Percentiles rank a stretch among this genome's conserved stretches.
These are phyloP conservation scores for Druceiella hillmani DNA, from an alignment of 2,888 invertebrate genomes.

Conservation along the genomic window DNA sequence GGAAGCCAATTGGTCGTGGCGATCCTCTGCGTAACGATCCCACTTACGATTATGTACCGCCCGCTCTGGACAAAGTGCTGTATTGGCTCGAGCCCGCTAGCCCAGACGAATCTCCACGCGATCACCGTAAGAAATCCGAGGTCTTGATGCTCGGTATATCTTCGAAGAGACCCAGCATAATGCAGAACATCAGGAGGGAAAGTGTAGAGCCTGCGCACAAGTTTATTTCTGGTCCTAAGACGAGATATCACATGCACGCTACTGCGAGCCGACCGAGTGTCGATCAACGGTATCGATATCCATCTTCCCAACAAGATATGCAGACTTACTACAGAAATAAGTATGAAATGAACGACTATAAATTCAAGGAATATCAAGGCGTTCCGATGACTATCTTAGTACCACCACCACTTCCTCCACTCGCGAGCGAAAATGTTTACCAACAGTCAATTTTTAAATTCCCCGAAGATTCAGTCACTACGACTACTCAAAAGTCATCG, in stretches of 20 bases:
- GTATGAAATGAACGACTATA: slow-evolving; percentile 49
- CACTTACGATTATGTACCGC: slow-evolving; percentile 80
- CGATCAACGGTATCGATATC: slow-evolving; percentile 37
- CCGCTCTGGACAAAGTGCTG: slow-evolving; percentile 70
- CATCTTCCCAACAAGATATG: slow-evolving; percentile 30
- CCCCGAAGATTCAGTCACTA: slow-evolving; percentile 30
- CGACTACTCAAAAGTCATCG: slow-evolving; percentile 27
- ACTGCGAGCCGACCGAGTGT: slow-evolving; percentile 30
- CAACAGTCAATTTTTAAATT: slow-evolving; percentile 35
- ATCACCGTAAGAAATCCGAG: slow-evolving; percentile 55
- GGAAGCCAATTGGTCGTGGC: slow-evolving; percentile 74
- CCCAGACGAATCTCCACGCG: slow-evolving; percentile 47
- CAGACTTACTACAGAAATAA: slow-evolving; percentile 28
- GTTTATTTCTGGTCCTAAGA: slow-evolving; percentile 45
- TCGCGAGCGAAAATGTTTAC: slow-evolving; percentile 27
- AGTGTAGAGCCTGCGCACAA: slow-evolving; percentile 40
- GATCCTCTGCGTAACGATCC: slow-evolving; percentile 81
- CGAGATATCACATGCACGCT: slow-evolving; percentile 31
- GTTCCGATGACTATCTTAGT: slow-evolving; percentile 63
- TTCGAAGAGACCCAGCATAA: slow-evolving; percentile 60
- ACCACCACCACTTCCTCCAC: slow-evolving; percentile 59
- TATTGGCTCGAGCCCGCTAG: slow-evolving; percentile 72
- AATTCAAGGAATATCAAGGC: slow-evolving; percentile 45
- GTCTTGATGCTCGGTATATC: slow-evolving; percentile 64
- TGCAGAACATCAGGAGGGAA: slow-evolving; percentile 34